A percentile compares a stretch with the other conserved stretches of the same genome.
phyloP scores from a whole-genome alignment of 2,797 vertebrate genomes.

The Coendou prehensilis region DNA sequence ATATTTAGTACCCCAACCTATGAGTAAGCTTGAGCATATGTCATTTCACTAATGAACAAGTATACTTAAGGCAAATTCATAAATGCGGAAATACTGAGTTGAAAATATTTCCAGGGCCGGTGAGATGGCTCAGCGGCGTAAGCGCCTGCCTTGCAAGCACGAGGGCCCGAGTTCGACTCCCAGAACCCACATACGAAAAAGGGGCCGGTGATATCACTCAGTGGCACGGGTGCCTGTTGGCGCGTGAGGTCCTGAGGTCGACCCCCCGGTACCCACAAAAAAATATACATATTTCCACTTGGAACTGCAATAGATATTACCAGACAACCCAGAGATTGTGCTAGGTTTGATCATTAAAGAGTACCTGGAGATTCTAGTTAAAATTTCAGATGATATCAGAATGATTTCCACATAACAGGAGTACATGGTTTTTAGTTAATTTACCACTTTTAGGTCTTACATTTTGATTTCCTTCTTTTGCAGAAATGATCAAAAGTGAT shows the following conservation, averaged over 20 bases:
- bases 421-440: slow-evolving; percentile 12
- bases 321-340: neutral
- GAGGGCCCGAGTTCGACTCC: no score
- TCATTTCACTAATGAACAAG: neutral
- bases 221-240: no score
- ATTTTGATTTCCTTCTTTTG: slow-evolving; percentile 41
- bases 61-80: neutral
- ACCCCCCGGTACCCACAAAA: no score
- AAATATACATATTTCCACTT: neutral
- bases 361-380: neutral
- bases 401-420: neutral
- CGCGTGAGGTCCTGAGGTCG: no score
- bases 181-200: no score
- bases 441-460: slow-evolving; percentile 8
- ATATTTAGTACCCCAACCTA: neutral
- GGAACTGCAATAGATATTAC: neutral
- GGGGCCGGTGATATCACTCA: no score
- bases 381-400: slow-evolving; percentile 47
- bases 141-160: no score
- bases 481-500: slow-evolving; percentile 46
- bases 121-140: no score
- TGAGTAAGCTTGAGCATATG: neutral
- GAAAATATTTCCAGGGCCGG: neutral
- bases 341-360: slow-evolving; percentile 5
- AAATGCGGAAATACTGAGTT: neutral